Evolutionary conservation across 1,140 invertebrate genomes (phyloP), one percentile per base, ranked within the genome.

Genomic region (Formica exsecta): DNA sequence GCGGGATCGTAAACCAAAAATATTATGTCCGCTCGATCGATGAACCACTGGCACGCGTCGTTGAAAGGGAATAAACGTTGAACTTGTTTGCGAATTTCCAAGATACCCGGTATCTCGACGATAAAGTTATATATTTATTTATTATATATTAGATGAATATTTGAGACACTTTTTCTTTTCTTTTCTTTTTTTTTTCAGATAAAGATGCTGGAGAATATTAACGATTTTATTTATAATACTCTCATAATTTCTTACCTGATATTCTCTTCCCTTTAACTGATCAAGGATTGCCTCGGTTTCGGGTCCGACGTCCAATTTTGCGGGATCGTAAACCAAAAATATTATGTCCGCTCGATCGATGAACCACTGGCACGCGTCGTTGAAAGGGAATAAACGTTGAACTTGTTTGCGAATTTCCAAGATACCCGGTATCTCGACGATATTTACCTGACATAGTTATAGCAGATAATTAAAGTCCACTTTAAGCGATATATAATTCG

Each of bases 11-110:
- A 99, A 5, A 99, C 97, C 64, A 99, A 96, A 94, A 99, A 99
- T 93, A 99, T 99, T 77, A 99, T 97, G 94, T 99, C 98, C 13
- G 98, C 98, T 85, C 98, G 96, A 94, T 99, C 98, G 92, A 99
- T 99, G 93, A 98, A 99, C 98, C 98, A 99, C 94, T 99, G 98
- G 92, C 98, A 98, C 32, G 98, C 98, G 92, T 99, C 98, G 92
- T 99, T 99, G 94, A 99, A 99, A 61, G 98, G 98, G 94, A 99
- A 99, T 51, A 98, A 96, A 64, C 98, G 96, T 83, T 99, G 98
- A 22, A 98, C 97, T 96, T 98, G 98, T 94, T 99, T 98, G 79
- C 98, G 96, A 87, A 99, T 98, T 96, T 99, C 98, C 87, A 99
- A 95, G 91, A 99, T 98, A 80, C 98, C 98, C 73, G 98, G 98